These are phyloP conservation scores for Triplophysa bombifrons DNA, from an alignment of 2,797 vertebrate species.

Conservation along the genomic window DNA sequence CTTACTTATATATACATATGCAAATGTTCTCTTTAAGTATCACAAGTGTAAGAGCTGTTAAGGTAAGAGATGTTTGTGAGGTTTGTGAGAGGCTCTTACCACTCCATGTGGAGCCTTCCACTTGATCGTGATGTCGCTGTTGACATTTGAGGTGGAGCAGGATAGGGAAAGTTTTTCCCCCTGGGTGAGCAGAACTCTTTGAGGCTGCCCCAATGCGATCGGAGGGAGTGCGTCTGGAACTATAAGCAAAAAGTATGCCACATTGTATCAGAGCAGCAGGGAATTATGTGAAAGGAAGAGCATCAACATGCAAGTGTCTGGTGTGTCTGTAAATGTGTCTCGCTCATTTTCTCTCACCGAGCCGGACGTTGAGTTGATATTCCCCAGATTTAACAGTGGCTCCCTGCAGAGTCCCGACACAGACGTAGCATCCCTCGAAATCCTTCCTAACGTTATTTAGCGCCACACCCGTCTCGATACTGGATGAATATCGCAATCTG, in stretches of 20 bases:
- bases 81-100: slow-evolving; percentile 75
- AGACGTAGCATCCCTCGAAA: slow-evolving; percentile 86
- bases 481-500: slow-evolving; percentile 75
- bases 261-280: background rate
- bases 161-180: slow-evolving; percentile 83
- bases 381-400: slow-evolving; percentile 66
- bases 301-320: background rate
- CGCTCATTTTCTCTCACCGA: slow-evolving; percentile 76
- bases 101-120: slow-evolving; percentile 79
- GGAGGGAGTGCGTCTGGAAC: slow-evolving; percentile 81
- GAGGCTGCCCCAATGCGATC: slow-evolving; percentile 79
- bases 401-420: slow-evolving; percentile 76
- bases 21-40: slow-evolving; percentile 2
- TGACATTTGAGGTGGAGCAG: slow-evolving; percentile 88
- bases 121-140: slow-evolving; percentile 80
- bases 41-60: background rate
- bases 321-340: background rate
- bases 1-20: background rate
- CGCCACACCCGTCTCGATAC: slow-evolving; percentile 83
- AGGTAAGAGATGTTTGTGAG: background rate
- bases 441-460: slow-evolving; percentile 78
- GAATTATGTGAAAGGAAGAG: background rate
- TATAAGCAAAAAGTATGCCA: slow-evolving; percentile 65
- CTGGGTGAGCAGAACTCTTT: slow-evolving; percentile 80
- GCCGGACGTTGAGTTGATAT: slow-evolving; percentile 83